Percentiles rank a stretch among this genome's conserved stretches.
phyloP scores from a whole-genome alignment of 2,797 vertebrate genomes.

The Anguilla pacifica region DNA sequence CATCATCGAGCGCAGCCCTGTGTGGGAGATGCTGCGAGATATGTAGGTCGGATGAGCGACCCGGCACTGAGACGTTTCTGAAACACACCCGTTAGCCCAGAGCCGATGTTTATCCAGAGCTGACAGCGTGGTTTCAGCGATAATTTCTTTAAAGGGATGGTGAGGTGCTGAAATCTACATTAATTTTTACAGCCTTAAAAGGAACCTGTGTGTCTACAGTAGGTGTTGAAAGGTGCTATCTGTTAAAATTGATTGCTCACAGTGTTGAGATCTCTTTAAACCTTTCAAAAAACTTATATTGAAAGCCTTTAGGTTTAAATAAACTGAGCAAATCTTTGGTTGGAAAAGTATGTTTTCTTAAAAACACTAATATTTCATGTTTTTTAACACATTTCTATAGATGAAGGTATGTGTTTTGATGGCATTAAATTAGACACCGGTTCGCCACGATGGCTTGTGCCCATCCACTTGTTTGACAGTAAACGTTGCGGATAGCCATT shows the following conservation, averaged over 20 bases:
- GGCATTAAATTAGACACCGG: too few species aligned
- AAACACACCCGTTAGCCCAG: background rate
- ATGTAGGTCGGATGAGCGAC: constrained; percentile 48
- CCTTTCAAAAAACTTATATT: background rate
- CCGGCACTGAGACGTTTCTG: background rate
- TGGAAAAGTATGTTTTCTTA: background rate
- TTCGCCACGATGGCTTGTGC: background rate
- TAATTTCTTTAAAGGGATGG: background rate
- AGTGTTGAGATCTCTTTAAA: background rate
- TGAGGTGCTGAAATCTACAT: background rate
- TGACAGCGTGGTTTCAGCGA: background rate
- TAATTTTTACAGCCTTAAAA: background rate
- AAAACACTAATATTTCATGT: background rate
- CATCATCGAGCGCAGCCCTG: constrained; percentile 76
- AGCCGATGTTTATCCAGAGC: background rate
- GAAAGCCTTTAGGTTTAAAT: background rate
- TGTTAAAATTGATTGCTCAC: background rate
- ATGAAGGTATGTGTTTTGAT: background rate
- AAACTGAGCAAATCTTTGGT: background rate
- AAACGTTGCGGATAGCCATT: background rate
- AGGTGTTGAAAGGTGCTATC: background rate
- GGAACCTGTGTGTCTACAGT: background rate
- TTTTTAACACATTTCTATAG: background rate
- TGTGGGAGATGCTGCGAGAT: constrained; percentile 83
- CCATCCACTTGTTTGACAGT: background rate